phyloP scores from a whole-genome alignment of 2,113 vertebrate species.

The Lagopus leucura region DNA sequence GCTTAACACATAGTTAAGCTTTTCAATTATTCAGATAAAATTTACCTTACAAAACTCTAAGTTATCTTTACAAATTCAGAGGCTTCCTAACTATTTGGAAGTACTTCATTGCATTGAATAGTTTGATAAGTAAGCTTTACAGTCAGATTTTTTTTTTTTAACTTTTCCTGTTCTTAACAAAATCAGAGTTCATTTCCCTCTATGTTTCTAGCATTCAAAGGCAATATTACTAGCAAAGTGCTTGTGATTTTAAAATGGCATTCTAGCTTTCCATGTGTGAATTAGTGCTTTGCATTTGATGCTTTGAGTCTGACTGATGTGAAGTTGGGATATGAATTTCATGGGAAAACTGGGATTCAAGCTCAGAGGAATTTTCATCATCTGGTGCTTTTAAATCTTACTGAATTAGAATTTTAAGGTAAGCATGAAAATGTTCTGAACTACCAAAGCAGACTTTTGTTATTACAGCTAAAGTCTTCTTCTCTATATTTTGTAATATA shows the following conservation, averaged over 20 bases:
- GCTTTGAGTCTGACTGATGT: not conserved
- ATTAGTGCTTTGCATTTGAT: not conserved
- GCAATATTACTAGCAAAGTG: not conserved
- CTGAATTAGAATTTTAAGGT: not conserved
- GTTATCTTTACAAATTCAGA: not conserved
- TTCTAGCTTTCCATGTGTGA: not conserved
- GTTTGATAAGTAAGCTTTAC: not conserved
- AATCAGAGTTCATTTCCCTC: not conserved
- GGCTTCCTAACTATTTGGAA: not conserved
- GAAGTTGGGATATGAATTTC: rapidly evolving
- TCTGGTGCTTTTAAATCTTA: not conserved
- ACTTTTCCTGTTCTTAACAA: not conserved
- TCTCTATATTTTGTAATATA: not conserved
- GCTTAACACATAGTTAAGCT: not conserved
- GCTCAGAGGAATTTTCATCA: not conserved
- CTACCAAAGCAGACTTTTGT: not conserved
- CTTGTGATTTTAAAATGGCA: not conserved
- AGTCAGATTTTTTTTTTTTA: not conserved
- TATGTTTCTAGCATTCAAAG: not conserved
- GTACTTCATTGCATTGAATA: rapidly evolving
- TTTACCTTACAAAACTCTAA: not conserved
- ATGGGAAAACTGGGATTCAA: rapidly evolving
- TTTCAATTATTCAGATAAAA: not conserved
- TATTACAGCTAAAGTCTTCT: not conserved
- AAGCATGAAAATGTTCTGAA: not conserved